phyloP scores from a whole-genome alignment of 2,888 invertebrate genomes.

The Podotricha telesiphe region DNA sequence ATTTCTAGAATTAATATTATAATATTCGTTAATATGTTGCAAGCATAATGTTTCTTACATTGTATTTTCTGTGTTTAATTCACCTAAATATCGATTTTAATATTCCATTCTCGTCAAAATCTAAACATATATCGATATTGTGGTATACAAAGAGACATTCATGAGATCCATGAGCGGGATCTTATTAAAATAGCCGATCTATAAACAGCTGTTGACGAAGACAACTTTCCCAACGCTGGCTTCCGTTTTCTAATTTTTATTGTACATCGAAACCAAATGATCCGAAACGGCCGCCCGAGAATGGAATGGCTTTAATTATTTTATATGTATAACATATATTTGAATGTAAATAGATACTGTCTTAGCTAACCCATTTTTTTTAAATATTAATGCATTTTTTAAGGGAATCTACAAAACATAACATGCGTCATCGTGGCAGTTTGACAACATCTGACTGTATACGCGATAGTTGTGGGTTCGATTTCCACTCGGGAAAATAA shows the following conservation, averaged over 20 bases:
- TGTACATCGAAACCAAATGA: constrained; percentile 33
- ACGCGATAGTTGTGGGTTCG: no score
- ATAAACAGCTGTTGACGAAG: constrained; percentile 78
- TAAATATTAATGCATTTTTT: no score
- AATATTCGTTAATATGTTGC: no score
- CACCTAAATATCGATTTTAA: background rate
- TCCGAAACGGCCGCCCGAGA: constrained; percentile 17
- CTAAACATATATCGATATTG: background rate
- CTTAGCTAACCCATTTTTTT: background rate
- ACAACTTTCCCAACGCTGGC: constrained; percentile 56
- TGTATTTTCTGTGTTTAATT: no score
- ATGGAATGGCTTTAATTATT: constrained; percentile 11
- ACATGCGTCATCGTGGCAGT: no score
- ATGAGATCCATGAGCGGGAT: constrained; percentile 44
- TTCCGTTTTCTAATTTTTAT: constrained; percentile 50
- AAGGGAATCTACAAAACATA: no score
- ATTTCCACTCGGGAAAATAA: no score
- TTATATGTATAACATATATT: background rate
- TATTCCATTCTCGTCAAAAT: background rate
- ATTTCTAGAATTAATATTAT: no score
- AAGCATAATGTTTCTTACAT: no score
- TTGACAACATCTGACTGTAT: no score
- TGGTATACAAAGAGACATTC: constrained; percentile 3
- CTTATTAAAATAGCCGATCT: constrained; percentile 60
- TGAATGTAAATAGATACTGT: background rate